Evolutionary conservation across 30 jellyfish, hydroid and myxozoan genomes (phyloP).

Genomic region (Clytia hemisphaerica): DNA sequence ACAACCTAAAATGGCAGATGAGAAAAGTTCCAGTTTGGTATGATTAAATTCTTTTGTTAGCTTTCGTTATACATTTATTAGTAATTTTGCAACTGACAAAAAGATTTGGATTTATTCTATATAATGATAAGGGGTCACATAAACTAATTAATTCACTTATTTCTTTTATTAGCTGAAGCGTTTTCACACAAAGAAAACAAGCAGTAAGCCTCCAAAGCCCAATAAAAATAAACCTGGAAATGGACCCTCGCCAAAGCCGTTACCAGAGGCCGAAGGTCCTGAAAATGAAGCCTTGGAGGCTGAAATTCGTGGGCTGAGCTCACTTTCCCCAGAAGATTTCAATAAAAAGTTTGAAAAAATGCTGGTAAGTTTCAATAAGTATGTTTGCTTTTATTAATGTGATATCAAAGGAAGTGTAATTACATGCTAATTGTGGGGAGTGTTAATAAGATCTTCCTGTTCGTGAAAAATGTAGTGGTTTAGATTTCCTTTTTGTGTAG

Average conservation of each 20-base stretch:
- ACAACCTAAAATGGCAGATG: too few species aligned
- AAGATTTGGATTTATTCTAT: too few species aligned
- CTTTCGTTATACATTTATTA: too few species aligned
- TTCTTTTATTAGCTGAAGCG: too few species aligned
- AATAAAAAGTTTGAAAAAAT: slow-evolving; percentile 80
- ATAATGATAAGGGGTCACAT: too few species aligned
- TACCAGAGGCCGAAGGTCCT: slow-evolving; percentile 24
- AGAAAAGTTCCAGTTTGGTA: too few species aligned
- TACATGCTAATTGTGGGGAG: background rate
- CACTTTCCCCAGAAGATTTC: slow-evolving; percentile 70
- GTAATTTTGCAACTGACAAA: too few species aligned
- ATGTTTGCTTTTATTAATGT: too few species aligned
- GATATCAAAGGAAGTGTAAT: too few species aligned
- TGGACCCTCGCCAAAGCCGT: slow-evolving; percentile 15
- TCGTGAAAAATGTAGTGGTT: background rate
- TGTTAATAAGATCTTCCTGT: background rate
- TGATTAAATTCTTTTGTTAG: too few species aligned
- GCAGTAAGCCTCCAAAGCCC: slow-evolving; percentile 51
- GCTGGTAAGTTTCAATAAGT: slow-evolving; percentile 96
- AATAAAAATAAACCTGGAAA: slow-evolving; percentile 37
- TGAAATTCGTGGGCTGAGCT: slow-evolving; percentile 47
- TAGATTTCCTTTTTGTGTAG: background rate
- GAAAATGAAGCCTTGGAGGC: slow-evolving; percentile 47
- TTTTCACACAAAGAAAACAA: too few species aligned
- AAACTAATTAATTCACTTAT: too few species aligned